Evolutionary conservation across 2,113 vertebrate species (phyloP), one percentile per base, ranked within the genome.

Genomic region (Pagrus major): DNA sequence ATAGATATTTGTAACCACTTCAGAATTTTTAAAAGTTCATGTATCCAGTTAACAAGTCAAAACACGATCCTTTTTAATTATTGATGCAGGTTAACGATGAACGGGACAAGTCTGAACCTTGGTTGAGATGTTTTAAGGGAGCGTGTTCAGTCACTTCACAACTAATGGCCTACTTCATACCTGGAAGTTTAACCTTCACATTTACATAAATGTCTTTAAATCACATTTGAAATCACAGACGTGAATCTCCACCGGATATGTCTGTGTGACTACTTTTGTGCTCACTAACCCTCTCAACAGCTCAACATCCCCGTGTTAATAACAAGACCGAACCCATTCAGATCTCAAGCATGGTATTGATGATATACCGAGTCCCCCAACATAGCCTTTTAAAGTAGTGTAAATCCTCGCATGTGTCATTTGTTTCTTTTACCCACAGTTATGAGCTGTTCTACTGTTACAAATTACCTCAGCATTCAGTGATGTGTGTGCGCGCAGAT

Each of bases 401-500:
- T 80, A 88, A 89, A 90, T 84, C 80, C 66, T 21, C 1, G 78
- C 67, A 75, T 86, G 87, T 92, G 87, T 89, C 87, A 89, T 90
- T 89, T 92, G 87, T 93, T 93, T 92, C 75, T 91, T 88, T 87
- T 88, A 88, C 78, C 75, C 67, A 58, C 85, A 80, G 87, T 86
- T 82, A 88, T 84, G 84, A 81, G 80, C 64, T 66, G 79, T 72
- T 92, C 89, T 86, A 64, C 84, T 82, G 78, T 89, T 89, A 90
- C 89, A 88, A 78, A 92, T 94, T 81, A 94, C 88, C 86, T 93
- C 93, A 94, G 81, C 91, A 86, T 90, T 84, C 69, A 93, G 89
- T 85, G 90, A 93, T 94, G 92, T 86, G 71, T 88, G 91, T 52
- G 70, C 33, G 76, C 51, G n/a, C 14, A 64, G 35, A 85, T 71